Base-by-base conservation (phyloP, 2,888 invertebrate genomes). In the Sepiola atlantica region DNA sequence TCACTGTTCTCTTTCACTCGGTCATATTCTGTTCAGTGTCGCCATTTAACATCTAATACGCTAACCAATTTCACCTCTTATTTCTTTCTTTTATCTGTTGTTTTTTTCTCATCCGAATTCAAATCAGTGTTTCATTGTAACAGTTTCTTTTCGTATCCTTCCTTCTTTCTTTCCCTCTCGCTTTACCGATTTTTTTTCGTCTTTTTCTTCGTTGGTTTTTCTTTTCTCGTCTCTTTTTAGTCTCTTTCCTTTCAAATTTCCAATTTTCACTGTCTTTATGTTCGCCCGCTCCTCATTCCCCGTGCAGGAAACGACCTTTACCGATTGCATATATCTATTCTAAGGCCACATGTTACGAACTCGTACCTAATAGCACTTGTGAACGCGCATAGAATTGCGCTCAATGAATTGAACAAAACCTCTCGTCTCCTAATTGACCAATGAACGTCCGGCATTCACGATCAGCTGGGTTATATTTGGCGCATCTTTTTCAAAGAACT, bases 341-440 rank as follows among this genome's bases (percentile, higher is more conserved):
- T 77, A n/a, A 12, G 77, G n/a, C 10, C 77, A 77, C 77, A 77
- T 77, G 77, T n/a, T 77, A n/a, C 77, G 77, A 77, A n/a, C 77
- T 77, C 77, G 77, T n/a, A 77, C n/a, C 12, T 28, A n/a, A n/a
- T 77, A 12, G 12, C n/a, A 77, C n/a, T 77, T 77, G 10, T 0
- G n/a, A n/a, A 77, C n/a, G 77, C 16, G 77, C n/a, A n/a, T n/a
- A n/a, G 77, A 77, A 77, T 77, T n/a, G n/a, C 14, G 77, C 16
- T 77, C n/a, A 77, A 77, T 1, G 10, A 14, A 14, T n/a, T n/a
- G 77, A n/a, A 77, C 77, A 14, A 77, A 77, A 77, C 45, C n/a
- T 77, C n/a, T 77, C n/a, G 77, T 77, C n/a, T n/a, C n/a, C 77
- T 77, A 77, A 77, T 77, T 77, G 77, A 77, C 77, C n/a, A 77